These are phyloP conservation scores for Ophraella communa DNA, from an alignment of 2,888 invertebrate species.

Conservation along the genomic window DNA sequence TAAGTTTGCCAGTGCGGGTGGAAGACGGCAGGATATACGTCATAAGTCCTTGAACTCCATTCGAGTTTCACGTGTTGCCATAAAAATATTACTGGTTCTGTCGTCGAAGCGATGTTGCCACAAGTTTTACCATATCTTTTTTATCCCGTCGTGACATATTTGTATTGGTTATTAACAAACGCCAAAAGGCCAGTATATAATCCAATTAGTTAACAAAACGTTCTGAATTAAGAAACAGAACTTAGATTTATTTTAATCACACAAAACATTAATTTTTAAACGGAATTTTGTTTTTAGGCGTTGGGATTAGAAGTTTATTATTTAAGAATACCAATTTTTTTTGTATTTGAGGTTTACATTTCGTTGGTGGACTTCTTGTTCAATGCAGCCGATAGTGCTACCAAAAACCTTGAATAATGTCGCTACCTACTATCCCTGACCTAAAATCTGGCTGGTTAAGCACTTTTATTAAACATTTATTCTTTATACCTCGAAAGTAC, in stretches of 20 bases:
- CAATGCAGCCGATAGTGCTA: too few species aligned
- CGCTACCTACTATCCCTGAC: too few species aligned
- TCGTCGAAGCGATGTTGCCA: constrained; percentile 2
- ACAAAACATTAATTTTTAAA: neutral
- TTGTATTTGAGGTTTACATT: too few species aligned
- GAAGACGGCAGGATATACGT: constrained; percentile 48
- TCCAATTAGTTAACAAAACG: neutral
- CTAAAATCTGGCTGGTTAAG: too few species aligned
- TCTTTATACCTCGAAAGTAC: too few species aligned
- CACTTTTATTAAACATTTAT: too few species aligned
- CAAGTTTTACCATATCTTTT: neutral
- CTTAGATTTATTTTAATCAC: neutral
- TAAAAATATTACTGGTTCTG: constrained; percentile 35
- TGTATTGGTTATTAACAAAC: neutral
- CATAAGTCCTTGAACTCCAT: constrained; percentile 56
- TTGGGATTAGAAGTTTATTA: too few species aligned
- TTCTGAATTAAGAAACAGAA: neutral
- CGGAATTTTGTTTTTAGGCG: too few species aligned
- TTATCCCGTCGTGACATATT: neutral
- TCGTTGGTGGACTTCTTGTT: too few species aligned
- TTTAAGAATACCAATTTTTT: too few species aligned
- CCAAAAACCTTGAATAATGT: too few species aligned
- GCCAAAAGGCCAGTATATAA: neutral
- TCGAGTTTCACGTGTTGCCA: constrained; percentile 37
- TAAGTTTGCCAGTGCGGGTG: constrained; percentile 38